Percentiles rank a stretch among this genome's conserved stretches.
Evolutionary conservation across 2,888 invertebrate species (phyloP).

Genomic region (Parthenolecanium corni): DNA sequence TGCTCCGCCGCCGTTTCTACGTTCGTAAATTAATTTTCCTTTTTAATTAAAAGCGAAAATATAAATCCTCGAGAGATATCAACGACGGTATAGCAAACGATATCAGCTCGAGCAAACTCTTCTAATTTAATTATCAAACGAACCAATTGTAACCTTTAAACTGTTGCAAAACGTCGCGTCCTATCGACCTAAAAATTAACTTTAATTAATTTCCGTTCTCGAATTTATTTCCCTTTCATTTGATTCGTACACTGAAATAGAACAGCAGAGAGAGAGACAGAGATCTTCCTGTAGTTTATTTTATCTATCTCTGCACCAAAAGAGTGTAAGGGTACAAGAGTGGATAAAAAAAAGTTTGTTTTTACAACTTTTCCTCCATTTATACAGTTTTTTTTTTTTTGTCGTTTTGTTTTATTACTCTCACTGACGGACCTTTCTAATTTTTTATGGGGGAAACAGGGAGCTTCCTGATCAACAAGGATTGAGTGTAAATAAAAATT

Average conservation of each 20-base stretch:
- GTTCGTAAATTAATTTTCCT: conserved; percentile 21
- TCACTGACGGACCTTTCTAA: too few species aligned
- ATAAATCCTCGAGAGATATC: conserved; percentile 28
- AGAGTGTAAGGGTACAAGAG: background rate
- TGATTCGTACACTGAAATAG: conserved; percentile 5
- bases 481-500: too few species aligned
- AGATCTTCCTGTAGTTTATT: too few species aligned
- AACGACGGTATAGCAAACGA: conserved; percentile 9
- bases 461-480: too few species aligned
- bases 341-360: background rate
- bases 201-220: conserved; percentile 22
- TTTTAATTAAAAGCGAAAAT: conserved; percentile 28
- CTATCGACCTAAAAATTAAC: conserved; percentile 26
- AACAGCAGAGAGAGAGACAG: too few species aligned
- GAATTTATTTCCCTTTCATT: conserved; percentile 22
- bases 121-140: conserved; percentile 27
- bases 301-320: background rate
- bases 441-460: too few species aligned
- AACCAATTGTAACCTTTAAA: conserved; percentile 24
- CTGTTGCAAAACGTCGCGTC: conserved; percentile 18
- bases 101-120: conserved; percentile 23
- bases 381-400: background rate
- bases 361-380: background rate
- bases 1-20: conserved; percentile 2
- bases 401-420: background rate